A percentile compares a stretch with the other conserved stretches of the same genome.
These are phyloP conservation scores for Tyto alba DNA, from an alignment of 2,113 vertebrate species.

Conservation along the genomic window DNA sequence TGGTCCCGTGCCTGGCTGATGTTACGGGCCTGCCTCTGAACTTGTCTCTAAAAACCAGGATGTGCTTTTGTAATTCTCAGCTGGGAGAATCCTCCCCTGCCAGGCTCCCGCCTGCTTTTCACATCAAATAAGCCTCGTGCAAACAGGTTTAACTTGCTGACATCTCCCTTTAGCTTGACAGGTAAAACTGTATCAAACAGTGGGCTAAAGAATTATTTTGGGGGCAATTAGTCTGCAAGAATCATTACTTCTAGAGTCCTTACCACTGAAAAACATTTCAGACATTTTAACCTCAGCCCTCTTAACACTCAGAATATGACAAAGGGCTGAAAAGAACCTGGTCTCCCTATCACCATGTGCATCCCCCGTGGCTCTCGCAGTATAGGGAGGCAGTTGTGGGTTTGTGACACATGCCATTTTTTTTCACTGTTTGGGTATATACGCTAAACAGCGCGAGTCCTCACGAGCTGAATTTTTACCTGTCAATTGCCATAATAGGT, in stretches of 20 bases:
- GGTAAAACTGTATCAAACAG: background rate
- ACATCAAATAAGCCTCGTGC: background rate
- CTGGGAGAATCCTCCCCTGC: background rate
- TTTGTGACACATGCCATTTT: background rate
- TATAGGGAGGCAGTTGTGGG: fast-evolving
- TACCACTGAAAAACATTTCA: background rate
- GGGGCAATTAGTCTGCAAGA: background rate
- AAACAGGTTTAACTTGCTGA: background rate
- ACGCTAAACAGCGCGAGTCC: fast-evolving
- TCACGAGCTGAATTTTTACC: background rate
- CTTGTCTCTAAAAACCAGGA: background rate
- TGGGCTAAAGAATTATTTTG: background rate
- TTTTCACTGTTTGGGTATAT: background rate
- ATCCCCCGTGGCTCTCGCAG: background rate
- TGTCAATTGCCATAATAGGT: background rate
- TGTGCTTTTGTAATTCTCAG: background rate
- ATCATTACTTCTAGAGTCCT: background rate
- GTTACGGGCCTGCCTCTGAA: background rate
- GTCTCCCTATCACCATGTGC: background rate
- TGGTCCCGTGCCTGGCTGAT: background rate
- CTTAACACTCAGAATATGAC: background rate
- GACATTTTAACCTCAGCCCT: background rate
- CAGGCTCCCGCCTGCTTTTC: background rate
- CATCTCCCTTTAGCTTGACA: background rate
- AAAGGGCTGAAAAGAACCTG: background rate